Percentiles rank a stretch among this genome's conserved stretches.
Conservation (phyloP, 1,140 invertebrate genomes). For the Drosophila lacertosa region DNA sequence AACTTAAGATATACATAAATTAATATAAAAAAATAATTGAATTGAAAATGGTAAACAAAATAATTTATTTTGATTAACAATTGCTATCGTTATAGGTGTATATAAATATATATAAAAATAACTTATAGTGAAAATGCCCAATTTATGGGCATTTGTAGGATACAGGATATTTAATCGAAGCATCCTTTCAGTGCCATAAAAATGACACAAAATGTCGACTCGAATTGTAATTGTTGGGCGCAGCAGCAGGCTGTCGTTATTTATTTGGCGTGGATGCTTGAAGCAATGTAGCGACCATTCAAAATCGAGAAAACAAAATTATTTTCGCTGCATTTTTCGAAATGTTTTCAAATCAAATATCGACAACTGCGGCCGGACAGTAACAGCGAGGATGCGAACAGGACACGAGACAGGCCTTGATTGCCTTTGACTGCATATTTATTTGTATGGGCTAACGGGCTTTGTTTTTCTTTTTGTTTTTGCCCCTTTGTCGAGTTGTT, state of each 20-base stretch:
- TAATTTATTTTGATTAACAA: no score
- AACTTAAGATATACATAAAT: no score
- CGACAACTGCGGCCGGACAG: conserved; percentile 61
- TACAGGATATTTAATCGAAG: conserved; percentile 26
- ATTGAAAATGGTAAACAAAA: no score
- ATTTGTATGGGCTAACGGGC: conserved; percentile 56
- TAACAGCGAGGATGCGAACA: conserved; percentile 9
- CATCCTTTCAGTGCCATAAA: conserved; percentile 18
- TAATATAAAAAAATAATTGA: no score
- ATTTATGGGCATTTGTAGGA: background rate
- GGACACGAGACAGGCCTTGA: conserved; percentile 61
- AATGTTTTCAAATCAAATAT: conserved; percentile 80
- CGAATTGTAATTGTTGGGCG: conserved; percentile 59
- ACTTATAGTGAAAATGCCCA: no score
- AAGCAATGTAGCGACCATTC: conserved; percentile 53
- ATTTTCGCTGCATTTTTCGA: conserved; percentile 62
- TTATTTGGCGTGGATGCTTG: conserved; percentile 57
- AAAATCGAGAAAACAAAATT: conserved; percentile 45
- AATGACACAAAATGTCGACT: conserved; percentile 44
- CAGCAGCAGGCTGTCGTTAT: conserved; percentile 53
- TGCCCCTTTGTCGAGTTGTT: conserved; percentile 20
- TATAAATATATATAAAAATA: no score
- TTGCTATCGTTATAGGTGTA: no score
- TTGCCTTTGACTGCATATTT: conserved; percentile 77
- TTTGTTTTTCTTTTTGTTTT: conserved; percentile 21